Percentiles rank a stretch among this genome's conserved stretches.
These are phyloP conservation scores for Numenius phaeopus DNA, from an alignment of 2,797 vertebrate species.

Conservation along the genomic window DNA sequence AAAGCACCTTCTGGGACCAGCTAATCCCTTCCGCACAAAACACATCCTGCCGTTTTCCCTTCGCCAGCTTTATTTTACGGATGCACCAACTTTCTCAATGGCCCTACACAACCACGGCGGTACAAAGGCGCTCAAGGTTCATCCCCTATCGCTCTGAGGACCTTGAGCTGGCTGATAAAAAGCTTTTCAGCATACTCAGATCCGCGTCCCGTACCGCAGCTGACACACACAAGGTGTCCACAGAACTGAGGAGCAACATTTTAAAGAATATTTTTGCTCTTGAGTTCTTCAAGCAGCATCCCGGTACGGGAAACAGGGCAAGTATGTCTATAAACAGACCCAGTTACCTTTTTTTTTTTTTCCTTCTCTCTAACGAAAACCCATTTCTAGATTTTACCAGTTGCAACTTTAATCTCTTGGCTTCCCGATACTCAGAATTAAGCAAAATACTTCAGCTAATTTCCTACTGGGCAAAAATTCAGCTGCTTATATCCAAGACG, in stretches of 20 bases:
- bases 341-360: not conserved
- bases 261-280: not conserved
- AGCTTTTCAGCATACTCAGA: not conserved
- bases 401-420: not conserved
- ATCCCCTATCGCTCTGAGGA: not conserved
- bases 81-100: not conserved
- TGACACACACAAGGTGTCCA: not conserved
- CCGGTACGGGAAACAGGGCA: not conserved
- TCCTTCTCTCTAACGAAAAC: not conserved
- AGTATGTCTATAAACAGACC: not conserved
- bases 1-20: not conserved
- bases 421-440: slow-evolving; percentile 14
- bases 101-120: not conserved
- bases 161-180: not conserved
- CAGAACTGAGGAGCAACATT: not conserved
- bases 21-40: not conserved
- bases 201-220: rapidly evolving
- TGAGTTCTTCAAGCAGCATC: not conserved
- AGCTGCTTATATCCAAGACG: not conserved
- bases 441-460: not conserved
- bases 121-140: not conserved
- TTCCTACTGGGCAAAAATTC: not conserved
- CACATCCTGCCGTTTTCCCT: rapidly evolving
- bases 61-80: not conserved
- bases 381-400: not conserved